Evolutionary conservation across 2,113 vertebrate genomes (phyloP), one percentile per base, ranked within the genome.

Genomic region (Scomber colias): DNA sequence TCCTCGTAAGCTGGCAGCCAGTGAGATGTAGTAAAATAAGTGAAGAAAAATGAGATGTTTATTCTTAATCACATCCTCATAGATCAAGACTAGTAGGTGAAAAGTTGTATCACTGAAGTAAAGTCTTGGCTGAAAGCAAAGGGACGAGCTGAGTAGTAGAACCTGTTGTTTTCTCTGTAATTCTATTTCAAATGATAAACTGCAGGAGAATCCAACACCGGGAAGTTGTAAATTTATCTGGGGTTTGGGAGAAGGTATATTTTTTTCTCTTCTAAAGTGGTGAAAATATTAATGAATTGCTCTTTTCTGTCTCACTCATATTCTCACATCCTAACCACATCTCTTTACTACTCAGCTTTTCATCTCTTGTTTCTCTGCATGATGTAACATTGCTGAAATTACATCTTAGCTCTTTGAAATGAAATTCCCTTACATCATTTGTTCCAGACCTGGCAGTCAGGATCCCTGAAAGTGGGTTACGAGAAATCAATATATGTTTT

Each of bases 1-100:
- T 89, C 89, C 19, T 89, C 89, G 40, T 95, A 93, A 84, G 72
- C 19, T 31, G 31, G 44, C 56, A 30, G 45, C 56, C 54, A 21
- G 48, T 15, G 30, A 66, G 74, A 69, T 48, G 45, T 54, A 40
- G 63, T 63, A 2, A 8, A 61, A 45, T 1, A 1, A 70, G 72
- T 15, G 19, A 24, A 31, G 59, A 53, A 31, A 81, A 44, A 64
- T 35, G 50, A 56, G 74, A 68, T 55, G 72, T 57, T 83, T 40
- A 46, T 55, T 56, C 35, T 69, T 14, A 30, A 40, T 27, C 31
- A 63, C 84, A 11, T 63, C 73, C 19, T 60, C 27, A 16, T 57
- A 30, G 64, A 69, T 78, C 81, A 79, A 87, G 83, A 75, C 77
- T 13, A 79, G 84, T 54, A 79, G 73, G 79, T 87, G 79, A 85